Percentiles rank a stretch among this genome's conserved stretches.
Evolutionary conservation across 1,140 invertebrate genomes (phyloP).

Genomic region (Spodoptera litura): DNA sequence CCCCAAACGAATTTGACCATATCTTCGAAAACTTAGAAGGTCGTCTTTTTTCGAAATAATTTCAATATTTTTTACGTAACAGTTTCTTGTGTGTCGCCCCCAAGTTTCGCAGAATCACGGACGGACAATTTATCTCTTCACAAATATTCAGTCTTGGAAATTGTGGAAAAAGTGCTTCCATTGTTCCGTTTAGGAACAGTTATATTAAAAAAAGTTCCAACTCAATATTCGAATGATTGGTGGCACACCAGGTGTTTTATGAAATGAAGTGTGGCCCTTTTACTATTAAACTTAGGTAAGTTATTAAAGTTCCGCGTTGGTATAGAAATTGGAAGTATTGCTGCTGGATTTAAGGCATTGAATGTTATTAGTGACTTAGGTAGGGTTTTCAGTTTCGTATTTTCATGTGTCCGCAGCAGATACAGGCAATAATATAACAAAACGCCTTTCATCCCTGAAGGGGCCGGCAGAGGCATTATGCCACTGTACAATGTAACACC

Average conservation of each 20-base stretch:
- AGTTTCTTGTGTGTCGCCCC: slow-evolving; percentile 49
- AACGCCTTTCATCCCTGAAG: no score
- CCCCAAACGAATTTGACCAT: background rate
- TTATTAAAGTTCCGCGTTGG: no score
- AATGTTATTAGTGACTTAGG: no score
- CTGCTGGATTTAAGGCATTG: no score
- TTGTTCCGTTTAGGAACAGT: slow-evolving; percentile 23
- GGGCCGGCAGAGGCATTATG: no score
- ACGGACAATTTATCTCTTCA: slow-evolving; percentile 45
- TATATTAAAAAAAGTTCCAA: slow-evolving; percentile 44
- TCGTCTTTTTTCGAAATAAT: slow-evolving; percentile 3
- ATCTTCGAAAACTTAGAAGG: background rate
- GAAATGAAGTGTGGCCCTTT: background rate
- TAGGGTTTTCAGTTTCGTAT: no score
- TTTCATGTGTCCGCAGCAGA: no score
- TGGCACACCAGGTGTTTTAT: background rate
- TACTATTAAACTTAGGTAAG: background rate
- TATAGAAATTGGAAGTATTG: no score
- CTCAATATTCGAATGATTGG: slow-evolving; percentile 18
- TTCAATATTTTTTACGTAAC: slow-evolving; percentile 45
- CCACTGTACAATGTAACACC: no score
- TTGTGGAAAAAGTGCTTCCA: slow-evolving; percentile 15
- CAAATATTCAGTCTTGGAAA: slow-evolving; percentile 47
- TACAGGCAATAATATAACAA: no score
- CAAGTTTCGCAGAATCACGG: slow-evolving; percentile 43